These are phyloP conservation scores for Meloidogyne floridensis DNA, from an alignment of 1,140 invertebrate species.

Conservation along the genomic window DNA sequence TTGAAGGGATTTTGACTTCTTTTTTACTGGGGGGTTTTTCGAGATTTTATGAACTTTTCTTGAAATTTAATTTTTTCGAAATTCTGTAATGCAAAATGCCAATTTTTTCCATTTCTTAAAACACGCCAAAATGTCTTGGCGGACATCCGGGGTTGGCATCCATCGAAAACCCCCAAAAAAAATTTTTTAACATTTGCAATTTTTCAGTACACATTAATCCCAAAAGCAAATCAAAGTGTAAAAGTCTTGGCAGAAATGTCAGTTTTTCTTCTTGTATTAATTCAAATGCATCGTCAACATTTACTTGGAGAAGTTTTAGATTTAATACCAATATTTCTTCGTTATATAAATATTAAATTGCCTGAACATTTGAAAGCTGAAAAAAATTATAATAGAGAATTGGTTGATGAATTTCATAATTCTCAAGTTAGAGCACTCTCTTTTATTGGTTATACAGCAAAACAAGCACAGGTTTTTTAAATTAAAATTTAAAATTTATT, in stretches of 20 bases:
- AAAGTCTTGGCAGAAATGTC: conserved; percentile 45
- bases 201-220: conserved; percentile 50
- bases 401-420: conserved; percentile 49
- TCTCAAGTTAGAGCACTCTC: conserved; percentile 46
- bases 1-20: neutral
- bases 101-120: neutral
- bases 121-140: too few relatives aligned
- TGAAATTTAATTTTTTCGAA: too few relatives aligned
- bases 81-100: neutral
- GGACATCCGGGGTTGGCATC: too few relatives aligned
- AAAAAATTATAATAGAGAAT: conserved; percentile 41
- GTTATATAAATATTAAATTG: conserved; percentile 36
- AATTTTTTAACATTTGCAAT: neutral
- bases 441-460: conserved; percentile 44
- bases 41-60: too few relatives aligned
- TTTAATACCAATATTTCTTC: conserved; percentile 43
- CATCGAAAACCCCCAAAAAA: too few relatives aligned
- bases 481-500: neutral
- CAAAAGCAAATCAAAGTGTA: conserved; percentile 45
- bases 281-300: conserved; percentile 42
- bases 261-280: conserved; percentile 33
- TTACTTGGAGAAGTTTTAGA: conserved; percentile 36
- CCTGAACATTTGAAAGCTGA: conserved; percentile 22
- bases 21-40: too few relatives aligned
- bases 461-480: conserved; percentile 27